A percentile compares a stretch with the other conserved stretches of the same genome.
Conservation (phyloP, 1,140 invertebrate species). For the Drosophila repletoides region DNA sequence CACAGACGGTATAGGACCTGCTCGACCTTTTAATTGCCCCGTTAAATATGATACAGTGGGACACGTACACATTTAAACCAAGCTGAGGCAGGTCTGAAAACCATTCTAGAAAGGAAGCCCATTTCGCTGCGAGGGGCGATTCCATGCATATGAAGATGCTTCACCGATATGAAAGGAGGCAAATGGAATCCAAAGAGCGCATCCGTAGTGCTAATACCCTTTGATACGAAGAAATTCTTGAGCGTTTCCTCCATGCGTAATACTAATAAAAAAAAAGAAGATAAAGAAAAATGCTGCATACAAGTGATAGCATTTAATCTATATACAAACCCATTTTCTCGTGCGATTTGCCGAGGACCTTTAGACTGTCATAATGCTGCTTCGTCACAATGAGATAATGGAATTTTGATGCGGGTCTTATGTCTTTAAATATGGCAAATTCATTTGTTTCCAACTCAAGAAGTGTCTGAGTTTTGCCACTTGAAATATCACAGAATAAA, state of each 20-base stretch:
- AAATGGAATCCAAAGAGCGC: slow-evolving; percentile 93
- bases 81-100: slow-evolving; percentile 89
- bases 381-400: slow-evolving; percentile 92
- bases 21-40: too few species aligned
- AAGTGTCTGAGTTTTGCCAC: slow-evolving; percentile 84
- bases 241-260: slow-evolving; percentile 40
- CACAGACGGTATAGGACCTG: too few species aligned
- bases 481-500: neutral
- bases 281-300: neutral
- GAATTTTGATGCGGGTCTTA: slow-evolving; percentile 90
- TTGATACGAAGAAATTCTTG: slow-evolving; percentile 36
- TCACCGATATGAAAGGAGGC: slow-evolving; percentile 93
- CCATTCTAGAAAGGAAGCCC: slow-evolving; percentile 86
- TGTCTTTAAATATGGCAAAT: slow-evolving; percentile 91
- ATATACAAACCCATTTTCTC: slow-evolving; percentile 84
- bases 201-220: slow-evolving; percentile 84
- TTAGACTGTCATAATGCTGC: slow-evolving; percentile 89
- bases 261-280: neutral
- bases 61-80: slow-evolving; percentile 95
- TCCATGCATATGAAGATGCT: slow-evolving; percentile 93
- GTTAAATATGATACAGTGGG: too few species aligned
- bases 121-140: slow-evolving; percentile 92
- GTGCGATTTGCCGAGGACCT: slow-evolving; percentile 86
- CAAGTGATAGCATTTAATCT: neutral
- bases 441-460: slow-evolving; percentile 89